Conservation (phyloP, 1,140 invertebrate genomes). For the Plectus sambesii region DNA sequence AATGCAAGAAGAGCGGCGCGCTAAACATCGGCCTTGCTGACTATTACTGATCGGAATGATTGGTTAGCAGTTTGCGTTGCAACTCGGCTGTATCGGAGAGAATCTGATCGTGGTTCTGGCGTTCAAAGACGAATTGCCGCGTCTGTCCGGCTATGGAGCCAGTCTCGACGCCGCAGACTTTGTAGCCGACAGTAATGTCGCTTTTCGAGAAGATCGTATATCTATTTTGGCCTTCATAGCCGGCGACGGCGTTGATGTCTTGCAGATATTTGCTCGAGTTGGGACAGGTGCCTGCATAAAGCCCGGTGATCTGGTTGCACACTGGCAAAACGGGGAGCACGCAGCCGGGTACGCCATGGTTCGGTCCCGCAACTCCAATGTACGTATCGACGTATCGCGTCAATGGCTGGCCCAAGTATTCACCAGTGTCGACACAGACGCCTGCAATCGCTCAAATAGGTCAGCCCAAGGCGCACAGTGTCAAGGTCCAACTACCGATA, state of each 20-base stretch:
- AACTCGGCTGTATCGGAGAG: constrained; percentile 38
- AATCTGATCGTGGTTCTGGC: constrained; percentile 39
- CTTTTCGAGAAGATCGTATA: constrained; percentile 36
- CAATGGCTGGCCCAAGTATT: constrained; percentile 35
- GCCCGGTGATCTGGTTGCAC: constrained; percentile 36
- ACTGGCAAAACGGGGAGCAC: constrained; percentile 36
- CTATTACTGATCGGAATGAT: no score
- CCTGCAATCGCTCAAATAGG: no score
- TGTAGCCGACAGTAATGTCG: constrained; percentile 36
- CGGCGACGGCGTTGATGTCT: constrained; percentile 34
- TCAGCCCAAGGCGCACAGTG: no score
- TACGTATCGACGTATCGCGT: constrained; percentile 40
- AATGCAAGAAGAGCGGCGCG: no score
- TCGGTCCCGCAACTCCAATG: constrained; percentile 41
- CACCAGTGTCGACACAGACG: constrained; percentile 40
- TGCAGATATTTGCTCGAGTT: constrained; percentile 35
- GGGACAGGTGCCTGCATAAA: constrained; percentile 42
- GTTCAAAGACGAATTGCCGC: constrained; percentile 32
- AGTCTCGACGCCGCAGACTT: constrained; percentile 25
- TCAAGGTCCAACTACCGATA: no score
- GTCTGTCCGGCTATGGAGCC: constrained; percentile 29
- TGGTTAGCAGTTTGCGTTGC: no score
- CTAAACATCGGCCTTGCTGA: no score
- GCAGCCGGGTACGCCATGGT: constrained; percentile 42
- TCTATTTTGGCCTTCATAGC: constrained; percentile 38